Conservation (phyloP, 1,140 invertebrate species). For the Diachasma alloeum region DNA sequence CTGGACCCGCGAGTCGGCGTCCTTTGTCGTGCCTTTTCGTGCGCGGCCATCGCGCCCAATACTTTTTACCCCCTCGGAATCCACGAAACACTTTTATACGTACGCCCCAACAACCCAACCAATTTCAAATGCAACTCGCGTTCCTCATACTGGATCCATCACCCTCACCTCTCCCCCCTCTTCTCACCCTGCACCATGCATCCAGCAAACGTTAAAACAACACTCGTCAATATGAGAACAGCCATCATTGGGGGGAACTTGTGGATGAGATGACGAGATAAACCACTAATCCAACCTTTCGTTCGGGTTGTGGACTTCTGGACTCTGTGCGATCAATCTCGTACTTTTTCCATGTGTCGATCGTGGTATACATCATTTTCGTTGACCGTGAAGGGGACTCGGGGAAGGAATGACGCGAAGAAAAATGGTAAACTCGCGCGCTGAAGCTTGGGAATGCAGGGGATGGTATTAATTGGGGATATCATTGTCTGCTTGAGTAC, state of each 20-base stretch:
- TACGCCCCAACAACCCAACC: not conserved
- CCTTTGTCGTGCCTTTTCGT: not conserved
- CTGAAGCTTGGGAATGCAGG: not conserved
- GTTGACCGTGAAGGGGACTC: not conserved
- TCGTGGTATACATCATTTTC: not conserved
- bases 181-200: not conserved
- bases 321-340: not conserved
- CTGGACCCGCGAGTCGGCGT: not conserved
- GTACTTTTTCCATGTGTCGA: not conserved
- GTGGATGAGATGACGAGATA: not conserved
- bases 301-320: not conserved
- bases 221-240: not conserved
- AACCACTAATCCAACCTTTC: slow-evolving; percentile 1
- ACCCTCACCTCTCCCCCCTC: not conserved
- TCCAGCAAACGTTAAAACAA: not conserved
- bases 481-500: no score
- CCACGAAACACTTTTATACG: slow-evolving; percentile 5
- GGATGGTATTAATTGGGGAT: no score
- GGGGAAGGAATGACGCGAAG: not conserved
- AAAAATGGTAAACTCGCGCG: not conserved
- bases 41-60: slow-evolving; percentile 8
- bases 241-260: not conserved
- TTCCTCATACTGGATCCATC: slow-evolving; percentile 2
- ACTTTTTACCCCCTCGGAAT: slow-evolving; percentile 6
- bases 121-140: slow-evolving; percentile 7